Base-by-base conservation (phyloP, 2,888 invertebrate genomes). In the Odontothrips loti region DNA sequence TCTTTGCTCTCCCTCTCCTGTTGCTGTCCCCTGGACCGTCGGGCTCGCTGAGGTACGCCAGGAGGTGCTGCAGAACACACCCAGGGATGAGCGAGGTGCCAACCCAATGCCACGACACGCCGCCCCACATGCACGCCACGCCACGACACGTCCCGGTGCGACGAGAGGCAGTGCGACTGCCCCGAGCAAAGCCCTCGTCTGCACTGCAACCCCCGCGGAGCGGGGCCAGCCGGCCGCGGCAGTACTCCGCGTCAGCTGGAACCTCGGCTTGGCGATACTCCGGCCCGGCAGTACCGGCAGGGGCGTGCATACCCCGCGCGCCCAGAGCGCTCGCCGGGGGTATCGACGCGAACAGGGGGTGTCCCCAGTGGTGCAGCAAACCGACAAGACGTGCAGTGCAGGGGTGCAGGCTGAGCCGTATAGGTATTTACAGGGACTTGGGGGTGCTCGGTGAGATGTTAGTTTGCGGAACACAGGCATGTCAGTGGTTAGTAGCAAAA, bases 1-100 rank as follows among this genome's bases (percentile, higher is more conserved):
- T 75, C 81, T 48, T 63, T 63, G 68, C 82, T 81, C 79, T 81
- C 82, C 81, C 81, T 78, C 81, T 79, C 58, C 81, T 80, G 63
- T 75, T 82, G 68, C 47, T 80, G 63, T 82, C 81, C 82, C 82
- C 83, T 82, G 81, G 82, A 83, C 83, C 82, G 82, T 82, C 83
- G 82, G 83, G 82, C 80, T 78, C 83, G 81, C 78, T 63, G 81
- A 81, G 80, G 79, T 79, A 80, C 82, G 82, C 82, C 83, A 80
- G 82, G 81, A 81, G 81, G 83, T 83, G 84, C 84, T 83, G 84
- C 84, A 84, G 68, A 75, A 75, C 68, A 75, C 68, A 75, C 68
- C 68, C 68, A 75, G 68, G n/a, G 23, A 27, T 75, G 23, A 75
- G 68, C 68, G 68, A 27, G n/a, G 23, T 23, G 23, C 23, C 68